Evolutionary conservation across 2,113 vertebrate species (phyloP), one percentile per base, ranked within the genome.

Genomic region (Archilochus colubris): DNA sequence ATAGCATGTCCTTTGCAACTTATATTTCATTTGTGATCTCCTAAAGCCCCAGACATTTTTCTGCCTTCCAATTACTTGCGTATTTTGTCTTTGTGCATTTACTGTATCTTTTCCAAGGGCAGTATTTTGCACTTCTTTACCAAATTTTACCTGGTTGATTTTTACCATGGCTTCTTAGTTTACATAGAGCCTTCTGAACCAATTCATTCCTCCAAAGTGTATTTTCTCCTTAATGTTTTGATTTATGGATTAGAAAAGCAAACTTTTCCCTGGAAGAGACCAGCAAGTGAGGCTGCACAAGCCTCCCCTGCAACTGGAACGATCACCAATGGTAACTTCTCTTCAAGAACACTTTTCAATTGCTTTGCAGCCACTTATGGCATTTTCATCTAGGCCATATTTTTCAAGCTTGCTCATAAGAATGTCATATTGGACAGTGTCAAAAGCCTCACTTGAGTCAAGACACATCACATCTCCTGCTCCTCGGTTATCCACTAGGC

Each of bases 371-470:
- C 81, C 86, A 91, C 84, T 93, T 79, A 92, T 6, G 88, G 92
- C 0, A 0, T 92, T 91, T 93, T 92, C 96, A 94, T 87, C 86
- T 84, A 87, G 93, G 83, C 96, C 94, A 62, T 97, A 95, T 97
- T 97, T 95, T 93, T 91, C 83, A 82, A 91, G 88, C 86, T 97
- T 92, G 62, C 86, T 95, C 68, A 61, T 89, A 89, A 87, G 94
- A 82, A 96, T 95, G 94, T 96, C 95, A 96, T 48, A 81, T 96
- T 55, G 89, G 96, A 93, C 94, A 88, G 96, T 68, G 91, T 89
- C 94, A 97, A 92, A 96, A 95, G 81, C 94, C 83, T 96, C 91
- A 87, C 86, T 93, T 64, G 61, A 96, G 95, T 97, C 96, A 96
- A 89, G 77, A 93, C 46, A 75, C 62, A 97, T 97, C 96, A 96